Base-by-base conservation (phyloP, 2,113 vertebrate genomes). In the Clinocottus analis region DNA sequence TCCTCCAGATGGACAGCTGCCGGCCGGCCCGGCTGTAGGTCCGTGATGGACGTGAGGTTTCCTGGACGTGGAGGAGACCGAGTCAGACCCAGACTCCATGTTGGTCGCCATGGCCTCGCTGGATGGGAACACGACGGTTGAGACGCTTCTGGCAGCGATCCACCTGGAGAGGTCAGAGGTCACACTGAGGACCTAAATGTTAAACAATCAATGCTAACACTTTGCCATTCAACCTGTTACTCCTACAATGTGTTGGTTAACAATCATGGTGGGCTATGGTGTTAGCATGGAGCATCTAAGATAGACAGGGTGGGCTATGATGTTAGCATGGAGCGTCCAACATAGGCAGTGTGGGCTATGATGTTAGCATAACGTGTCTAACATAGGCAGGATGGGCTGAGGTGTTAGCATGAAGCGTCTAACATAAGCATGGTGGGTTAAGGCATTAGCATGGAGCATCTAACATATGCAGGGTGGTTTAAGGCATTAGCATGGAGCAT, bases 81-180 rank as follows among this genome's bases (percentile, higher is more conserved):
- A 75, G 29, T 73, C 56, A n/a, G 41, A 68, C 25, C 80, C 37
- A 29, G 85, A 82, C 82, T 87, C 81, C 74, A 87, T 87, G 83
- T 80, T 85, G 87, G 79, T 93, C 78, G 58, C 82, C 83, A 96
- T 96, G 95, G 93, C 94, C 53, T 84, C 89, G 29, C 80, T 94
- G 86, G 91, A 93, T 84, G 94, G 93, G 86, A 92, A 93, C 87
- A 93, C 95, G 0, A 82, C 98, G 76, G 96, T 97, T 63, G 93
- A 95, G 85, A 96, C 95, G 72, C 96, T 98, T 93, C 93, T 99
- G 82, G 85, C 93, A 64, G 93, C 87, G 49, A 97, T 99, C 84
- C 98, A 97, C 80, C 87, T 99, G 89, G 96, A 98, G 89, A 92
- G 85, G 91, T 93, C 43, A 80, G 63, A 65, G 39, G 37, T 31